Base-by-base conservation (phyloP, 30 jellyfish, hydroid and myxozoan genomes). In the Pelagia noctiluca region DNA sequence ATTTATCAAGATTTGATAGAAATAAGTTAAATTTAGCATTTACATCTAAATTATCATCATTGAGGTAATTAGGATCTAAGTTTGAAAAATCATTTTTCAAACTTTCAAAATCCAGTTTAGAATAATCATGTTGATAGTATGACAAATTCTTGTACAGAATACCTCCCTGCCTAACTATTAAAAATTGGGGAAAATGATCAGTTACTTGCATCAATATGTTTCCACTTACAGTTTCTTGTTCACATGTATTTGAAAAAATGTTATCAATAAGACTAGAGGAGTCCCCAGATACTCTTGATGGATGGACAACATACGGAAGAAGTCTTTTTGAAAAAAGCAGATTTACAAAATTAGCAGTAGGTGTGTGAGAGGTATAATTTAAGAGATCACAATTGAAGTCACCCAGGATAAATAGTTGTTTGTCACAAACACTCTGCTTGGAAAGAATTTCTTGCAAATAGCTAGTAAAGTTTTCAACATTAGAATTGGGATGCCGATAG, bases 31-130 rank as follows among this genome's bases (percentile, higher is more conserved):
- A 76, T 62, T 76, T 76, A 28, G 34, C 78, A 76, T 76, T 76
- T 54, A 76, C 80, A 76, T 76, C 88, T 21, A 76, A 50, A 33
- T 16, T 31, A 23, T 26, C 79, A 35, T 76, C 78, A 76, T 76
- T 76, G 28, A 76, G 63, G 57, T 42, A 42, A 42, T 42, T 42
- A 42, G 16, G 57, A 42, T 42, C 16, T 16, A 42, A n/a, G n/a
- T n/a, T n/a, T n/a, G n/a, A n/a, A n/a, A n/a, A n/a, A n/a, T n/a
- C n/a, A n/a, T n/a, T n/a, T 42, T 42, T 42, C 57, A 42, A 16
- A 66, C 53, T 63, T 4, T 63, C 42, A 4, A 63, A 13, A 35
- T 63, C 42, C 37, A 63, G 75, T 63, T 63, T 63, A 63, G 75
- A 63, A 24, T 21, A 63, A 63, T 63, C 75, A 63, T 63, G 75